Base-by-base conservation (phyloP, 2,113 vertebrate genomes). In the Pogonocichla stellata region DNA sequence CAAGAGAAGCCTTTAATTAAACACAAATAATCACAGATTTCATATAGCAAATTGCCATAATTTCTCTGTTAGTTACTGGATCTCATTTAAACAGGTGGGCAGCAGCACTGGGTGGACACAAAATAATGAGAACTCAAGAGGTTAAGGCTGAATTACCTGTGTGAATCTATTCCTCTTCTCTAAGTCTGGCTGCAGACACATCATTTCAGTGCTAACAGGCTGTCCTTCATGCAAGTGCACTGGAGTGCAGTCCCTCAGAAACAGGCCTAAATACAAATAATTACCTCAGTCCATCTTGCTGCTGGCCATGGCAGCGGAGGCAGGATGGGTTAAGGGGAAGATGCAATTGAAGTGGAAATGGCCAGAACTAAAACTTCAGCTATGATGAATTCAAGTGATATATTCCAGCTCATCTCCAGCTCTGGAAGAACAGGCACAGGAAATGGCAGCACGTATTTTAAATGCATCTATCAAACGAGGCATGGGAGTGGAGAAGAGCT, bases 1-100 rank as follows among this genome's bases (percentile, higher is more conserved):
- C 95, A 94, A 67, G 65, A 95, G 93, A 89, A 96, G 57, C 70
- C 95, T 89, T 97, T 97, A 97, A 97, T 97, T 98, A 97, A 97
- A 97, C 95, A 92, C 92, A 97, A 97, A 98, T 97, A 97, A 97
- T 97, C 92, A 96, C 69, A 97, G 97, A 97, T 91, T 88, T 92
- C 86, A 97, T 96, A 96, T 70, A 96, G 96, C 89, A 95, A 85
- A 95, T 92, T 86, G 89, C 78, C 90, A 17, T 78, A 95, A 95
- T 95, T 96, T 94, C 79, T 85, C 88, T 78, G 89, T 93, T 97
- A 95, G 92, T 65, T 70, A 77, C 48, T 74, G 29, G 82, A 86
- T 90, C 66, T 95, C 84, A 96, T 95, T 97, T 95, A 80, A 28
- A 90, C 79, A 74, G 51, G 86, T 61, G 83, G 80, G 92, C 86